These are phyloP conservation scores for Acrobasis suavella DNA, from an alignment of 2,888 invertebrate species.

Conservation along the genomic window DNA sequence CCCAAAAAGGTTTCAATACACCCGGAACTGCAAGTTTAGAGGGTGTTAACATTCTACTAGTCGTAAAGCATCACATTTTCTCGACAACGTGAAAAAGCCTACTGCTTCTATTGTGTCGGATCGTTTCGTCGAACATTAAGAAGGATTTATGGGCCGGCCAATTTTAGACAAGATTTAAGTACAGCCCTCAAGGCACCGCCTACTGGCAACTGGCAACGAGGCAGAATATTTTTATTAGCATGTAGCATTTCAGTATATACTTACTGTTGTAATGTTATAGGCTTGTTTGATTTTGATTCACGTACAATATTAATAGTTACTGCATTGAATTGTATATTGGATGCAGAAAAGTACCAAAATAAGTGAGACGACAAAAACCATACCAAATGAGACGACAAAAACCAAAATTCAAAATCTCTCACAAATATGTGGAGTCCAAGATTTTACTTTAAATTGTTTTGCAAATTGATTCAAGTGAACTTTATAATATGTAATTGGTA, in stretches of 20 bases:
- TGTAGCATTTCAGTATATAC: neutral
- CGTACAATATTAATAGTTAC: too few species aligned
- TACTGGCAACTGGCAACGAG: constrained; percentile 39
- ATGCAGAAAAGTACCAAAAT: too few species aligned
- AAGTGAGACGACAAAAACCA: too few species aligned
- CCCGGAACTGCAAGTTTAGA: constrained; percentile 43
- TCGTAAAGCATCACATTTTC: constrained; percentile 51
- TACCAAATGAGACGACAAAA: too few species aligned
- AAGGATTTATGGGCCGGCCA: constrained; percentile 57
- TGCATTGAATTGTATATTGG: neutral
- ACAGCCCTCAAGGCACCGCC: constrained; percentile 50
- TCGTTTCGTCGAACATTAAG: constrained; percentile 61
- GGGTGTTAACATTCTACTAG: constrained; percentile 47
- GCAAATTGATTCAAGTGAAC: too few species aligned
- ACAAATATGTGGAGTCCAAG: too few species aligned
- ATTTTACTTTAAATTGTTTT: too few species aligned
- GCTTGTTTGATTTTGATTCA: neutral
- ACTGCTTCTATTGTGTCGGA: constrained; percentile 52
- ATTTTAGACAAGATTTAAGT: constrained; percentile 65
- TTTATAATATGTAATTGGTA: too few species aligned
- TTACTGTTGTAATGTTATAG: neutral
- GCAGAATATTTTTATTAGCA: constrained; percentile 41
- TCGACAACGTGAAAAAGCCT: constrained; percentile 46
- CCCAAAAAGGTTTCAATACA: constrained; percentile 24
- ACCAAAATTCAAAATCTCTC: too few species aligned